Evolutionary conservation across 2,113 vertebrate genomes (phyloP).

Genomic region (Lophotis ruficrista): DNA sequence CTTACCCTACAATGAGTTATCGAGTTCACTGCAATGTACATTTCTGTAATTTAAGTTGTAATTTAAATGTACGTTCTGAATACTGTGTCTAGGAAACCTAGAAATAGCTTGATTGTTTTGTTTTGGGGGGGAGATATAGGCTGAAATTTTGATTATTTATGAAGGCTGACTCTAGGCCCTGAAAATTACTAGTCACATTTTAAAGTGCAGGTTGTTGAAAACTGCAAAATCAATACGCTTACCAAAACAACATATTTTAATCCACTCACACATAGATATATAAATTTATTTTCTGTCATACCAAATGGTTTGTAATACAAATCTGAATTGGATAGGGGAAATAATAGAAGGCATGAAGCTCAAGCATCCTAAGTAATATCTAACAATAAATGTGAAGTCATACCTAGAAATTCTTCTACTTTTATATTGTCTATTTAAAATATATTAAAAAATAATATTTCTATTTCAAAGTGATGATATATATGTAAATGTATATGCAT

Average conservation of each 20-base stretch:
- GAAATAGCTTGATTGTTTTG: neutral
- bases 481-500: neutral
- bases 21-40: neutral
- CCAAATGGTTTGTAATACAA: neutral
- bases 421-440: neutral
- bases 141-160: neutral
- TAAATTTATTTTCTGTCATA: neutral
- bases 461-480: neutral
- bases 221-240: neutral
- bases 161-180: neutral
- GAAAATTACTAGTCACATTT: neutral
- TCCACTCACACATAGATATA: neutral
- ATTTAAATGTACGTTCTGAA: neutral
- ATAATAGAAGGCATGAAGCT: neutral
- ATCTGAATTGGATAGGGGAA: neutral
- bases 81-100: neutral
- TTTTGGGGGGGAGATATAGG: rapidly evolving
- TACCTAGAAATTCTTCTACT: neutral
- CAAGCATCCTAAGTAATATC: neutral
- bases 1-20: neutral
- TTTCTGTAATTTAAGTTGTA: neutral
- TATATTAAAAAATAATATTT: neutral
- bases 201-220: neutral
- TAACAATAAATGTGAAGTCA: neutral
- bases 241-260: neutral